Base-by-base conservation (phyloP, 2,113 vertebrate genomes). In the Megalops atlanticus region DNA sequence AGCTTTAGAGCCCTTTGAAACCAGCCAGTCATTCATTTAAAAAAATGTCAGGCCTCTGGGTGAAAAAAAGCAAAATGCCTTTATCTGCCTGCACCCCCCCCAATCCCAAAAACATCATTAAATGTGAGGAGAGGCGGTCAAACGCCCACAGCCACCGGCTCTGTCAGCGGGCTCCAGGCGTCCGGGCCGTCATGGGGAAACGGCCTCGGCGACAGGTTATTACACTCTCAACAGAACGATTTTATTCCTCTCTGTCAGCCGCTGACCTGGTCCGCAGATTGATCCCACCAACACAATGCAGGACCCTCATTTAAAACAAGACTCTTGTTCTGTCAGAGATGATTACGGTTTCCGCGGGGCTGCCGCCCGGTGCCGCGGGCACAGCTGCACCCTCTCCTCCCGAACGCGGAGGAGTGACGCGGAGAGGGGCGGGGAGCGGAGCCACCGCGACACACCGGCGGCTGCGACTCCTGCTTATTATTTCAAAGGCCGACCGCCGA, bases 121-220 rank as follows among this genome's bases (percentile, higher is more conserved):
- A 40, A 39, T 31, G 27, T 35, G 40, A 39, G 40, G 54, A 43
- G 35, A 11, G 18, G 73, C 41, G 24, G 73, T 73, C 80, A 73
- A 70, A 82, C 75, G 79, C 83, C 73, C 78, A 79, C 41, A 77
- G 27, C 52, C 54, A 69, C 86, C n/a, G 73, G 69, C 83, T 68
- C 74, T 54, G 80, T 76, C 78, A 77, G 68, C 72, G 47, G 24
- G 71, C 71, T 38, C 83, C 76, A 43, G 81, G 84, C 84, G 87
- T 84, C 52, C 80, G 74, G 86, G 74, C 84, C 86, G 88, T 90
- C 89, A 90, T 88, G 83, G 81, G 70, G 80, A 90, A 90, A 89
- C 86, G 86, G 78, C 79, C 81, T 31, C 69, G 77, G 85, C 36
- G 87, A 92, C 91, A 90, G 89, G 84, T 86, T 89, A 91, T 92